Conservation (phyloP, 2,113 vertebrate species). For the Manacus vitellinus region DNA sequence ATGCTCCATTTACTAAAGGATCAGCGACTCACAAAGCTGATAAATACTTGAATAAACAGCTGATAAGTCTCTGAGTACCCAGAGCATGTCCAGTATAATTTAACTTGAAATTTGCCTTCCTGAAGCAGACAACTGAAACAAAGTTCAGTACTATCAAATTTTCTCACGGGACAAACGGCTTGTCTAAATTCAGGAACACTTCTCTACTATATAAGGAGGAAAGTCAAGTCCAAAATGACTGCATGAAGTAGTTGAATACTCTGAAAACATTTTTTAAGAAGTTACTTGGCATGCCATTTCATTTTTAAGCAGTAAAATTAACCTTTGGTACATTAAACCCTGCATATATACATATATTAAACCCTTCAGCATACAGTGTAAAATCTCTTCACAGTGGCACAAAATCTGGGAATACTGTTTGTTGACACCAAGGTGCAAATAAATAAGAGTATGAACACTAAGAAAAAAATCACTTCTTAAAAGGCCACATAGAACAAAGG, state of each 20-base stretch:
- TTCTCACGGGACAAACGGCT: background rate
- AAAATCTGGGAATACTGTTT: background rate
- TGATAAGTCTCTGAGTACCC: background rate
- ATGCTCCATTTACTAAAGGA: background rate
- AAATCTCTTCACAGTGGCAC: background rate
- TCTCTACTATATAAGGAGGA: background rate
- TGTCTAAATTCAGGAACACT: background rate
- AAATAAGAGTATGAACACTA: background rate
- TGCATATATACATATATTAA: background rate
- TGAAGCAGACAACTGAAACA: background rate
- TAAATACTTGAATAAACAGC: background rate
- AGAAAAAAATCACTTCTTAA: background rate
- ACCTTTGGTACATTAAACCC: background rate
- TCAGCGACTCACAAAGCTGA: background rate
- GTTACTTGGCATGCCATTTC: background rate
- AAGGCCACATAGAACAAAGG: background rate
- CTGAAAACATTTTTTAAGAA: background rate
- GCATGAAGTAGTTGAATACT: background rate
- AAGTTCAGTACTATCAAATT: background rate
- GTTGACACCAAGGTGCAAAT: background rate
- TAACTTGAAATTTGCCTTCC: background rate
- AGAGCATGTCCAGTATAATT: background rate
- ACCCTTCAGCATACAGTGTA: background rate
- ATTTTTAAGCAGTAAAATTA: background rate
- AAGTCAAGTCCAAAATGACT: background rate